phyloP scores from a whole-genome alignment of 2,888 invertebrate species.

The Chesias legatella region DNA sequence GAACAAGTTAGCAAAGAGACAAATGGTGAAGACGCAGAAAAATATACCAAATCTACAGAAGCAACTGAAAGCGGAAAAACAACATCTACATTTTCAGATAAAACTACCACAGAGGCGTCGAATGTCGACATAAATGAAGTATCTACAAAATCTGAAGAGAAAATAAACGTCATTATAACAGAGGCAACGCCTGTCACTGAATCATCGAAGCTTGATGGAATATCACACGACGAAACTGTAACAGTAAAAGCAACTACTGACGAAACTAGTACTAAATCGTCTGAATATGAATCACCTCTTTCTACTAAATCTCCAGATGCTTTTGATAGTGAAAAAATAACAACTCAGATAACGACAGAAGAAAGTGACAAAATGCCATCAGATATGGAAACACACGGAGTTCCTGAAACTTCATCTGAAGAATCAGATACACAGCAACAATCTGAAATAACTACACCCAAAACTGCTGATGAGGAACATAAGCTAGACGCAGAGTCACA shows the following conservation, averaged over 20 bases:
- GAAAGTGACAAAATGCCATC: slow-evolving; percentile 1
- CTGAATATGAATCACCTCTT: not conserved
- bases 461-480: slow-evolving; percentile 7
- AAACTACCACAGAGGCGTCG: slow-evolving; percentile 7
- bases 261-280: slow-evolving; percentile 9
- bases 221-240: not conserved
- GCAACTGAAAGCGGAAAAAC: too few relatives aligned
- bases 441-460: slow-evolving; percentile 4
- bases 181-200: slow-evolving; percentile 4
- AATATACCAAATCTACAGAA: too few relatives aligned
- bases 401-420: slow-evolving; percentile 1
- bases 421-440: slow-evolving; percentile 1
- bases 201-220: not conserved
- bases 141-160: slow-evolving; percentile 5
- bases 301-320: slow-evolving; percentile 5
- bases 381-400: not conserved
- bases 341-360: not conserved
- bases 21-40: too few relatives aligned
- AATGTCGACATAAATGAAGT: slow-evolving; percentile 1
- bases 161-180: slow-evolving; percentile 2
- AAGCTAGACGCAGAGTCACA: slow-evolving; percentile 2
- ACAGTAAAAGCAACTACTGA: slow-evolving; percentile 3
- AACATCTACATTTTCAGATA: too few relatives aligned
- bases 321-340: slow-evolving; percentile 2
- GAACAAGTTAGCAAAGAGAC: too few relatives aligned